phyloP scores from a whole-genome alignment of 2,888 invertebrate species.

The Pseudococcus jackbeardsleyi region DNA sequence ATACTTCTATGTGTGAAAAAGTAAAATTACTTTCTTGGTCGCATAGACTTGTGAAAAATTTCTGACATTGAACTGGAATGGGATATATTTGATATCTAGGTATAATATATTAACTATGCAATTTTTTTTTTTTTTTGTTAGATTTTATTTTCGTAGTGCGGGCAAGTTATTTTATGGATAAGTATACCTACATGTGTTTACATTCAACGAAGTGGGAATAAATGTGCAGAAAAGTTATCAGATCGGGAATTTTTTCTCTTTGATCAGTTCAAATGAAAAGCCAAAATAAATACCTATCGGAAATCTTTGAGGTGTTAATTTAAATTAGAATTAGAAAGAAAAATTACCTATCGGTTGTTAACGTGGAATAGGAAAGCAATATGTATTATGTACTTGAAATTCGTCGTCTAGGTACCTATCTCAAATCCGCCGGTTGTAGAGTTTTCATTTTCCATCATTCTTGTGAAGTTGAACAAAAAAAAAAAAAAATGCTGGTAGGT shows the following conservation, averaged over 20 bases:
- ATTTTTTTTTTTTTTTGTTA: too few relatives aligned
- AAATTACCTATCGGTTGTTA: neutral
- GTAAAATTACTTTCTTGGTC: neutral
- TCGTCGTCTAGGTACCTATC: neutral
- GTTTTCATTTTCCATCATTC: neutral
- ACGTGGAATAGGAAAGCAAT: neutral
- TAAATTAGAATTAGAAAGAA: neutral
- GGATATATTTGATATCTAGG: neutral
- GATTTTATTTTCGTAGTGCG: neutral
- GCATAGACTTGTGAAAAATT: slow-evolving; percentile 3
- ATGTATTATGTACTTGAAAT: neutral
- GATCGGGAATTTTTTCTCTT: neutral
- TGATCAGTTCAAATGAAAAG: neutral
- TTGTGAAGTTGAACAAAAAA: neutral
- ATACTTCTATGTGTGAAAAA: neutral
- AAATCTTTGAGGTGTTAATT: neutral
- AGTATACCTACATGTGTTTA: too few relatives aligned
- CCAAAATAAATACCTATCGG: neutral
- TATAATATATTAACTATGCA: too few relatives aligned
- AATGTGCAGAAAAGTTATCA: neutral
- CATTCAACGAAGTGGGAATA: too few relatives aligned
- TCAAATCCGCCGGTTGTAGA: too few relatives aligned
- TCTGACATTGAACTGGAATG: neutral
- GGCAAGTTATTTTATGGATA: neutral
- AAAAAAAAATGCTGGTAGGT: neutral